Evolutionary conservation across 1,140 invertebrate genomes (phyloP), one percentile per base, ranked within the genome.

Genomic region (Zelostemma sp.): DNA sequence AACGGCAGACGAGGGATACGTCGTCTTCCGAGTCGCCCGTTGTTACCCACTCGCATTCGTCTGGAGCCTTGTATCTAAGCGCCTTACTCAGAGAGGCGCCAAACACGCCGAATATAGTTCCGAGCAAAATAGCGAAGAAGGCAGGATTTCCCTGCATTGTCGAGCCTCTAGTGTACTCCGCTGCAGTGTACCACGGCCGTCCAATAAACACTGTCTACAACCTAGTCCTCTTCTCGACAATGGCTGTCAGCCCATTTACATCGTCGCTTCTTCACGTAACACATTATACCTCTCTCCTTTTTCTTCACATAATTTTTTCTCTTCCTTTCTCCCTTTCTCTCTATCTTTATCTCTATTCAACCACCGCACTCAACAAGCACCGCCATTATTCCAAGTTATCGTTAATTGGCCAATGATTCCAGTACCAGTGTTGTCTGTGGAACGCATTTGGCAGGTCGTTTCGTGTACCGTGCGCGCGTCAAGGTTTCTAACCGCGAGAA

Each of bases 31-130:
- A 80, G 57, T 87, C 85, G 73, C 90, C 91, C 43, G 89, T 88
- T 56, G 89, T 88, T 21, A 91, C 87, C 93, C 93, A 94, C 73
- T 92, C 91, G 86, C 93, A 95, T 80, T 95, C 93, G 82, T 95
- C 93, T 35, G 93, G 93, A 50, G 93, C 92, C 78, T 94, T 93
- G 80, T 94, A 94, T 8, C 90, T 82, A 31, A 91, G 85, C 53
- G 90, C 89, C 72, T 91, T 91, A 78, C 90, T 91, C 28, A 91
- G 82, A 19, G 90, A 90, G 50, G 90, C 90, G 49, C 90, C 89
- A 49, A 91, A 84, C 48, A 91, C 90, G 50, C 89, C 88, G 80
- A 91, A 90, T 77, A 88, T 88, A 74, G 89, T 89, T 76, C 89
- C 89, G 69, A 91, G 85, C 31, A 91, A 83, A 66, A 89, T 82